A percentile compares a stretch with the other conserved stretches of the same genome.
These are phyloP conservation scores for Tupiocoris notatus DNA, from an alignment of 2,888 invertebrate species.

Conservation along the genomic window DNA sequence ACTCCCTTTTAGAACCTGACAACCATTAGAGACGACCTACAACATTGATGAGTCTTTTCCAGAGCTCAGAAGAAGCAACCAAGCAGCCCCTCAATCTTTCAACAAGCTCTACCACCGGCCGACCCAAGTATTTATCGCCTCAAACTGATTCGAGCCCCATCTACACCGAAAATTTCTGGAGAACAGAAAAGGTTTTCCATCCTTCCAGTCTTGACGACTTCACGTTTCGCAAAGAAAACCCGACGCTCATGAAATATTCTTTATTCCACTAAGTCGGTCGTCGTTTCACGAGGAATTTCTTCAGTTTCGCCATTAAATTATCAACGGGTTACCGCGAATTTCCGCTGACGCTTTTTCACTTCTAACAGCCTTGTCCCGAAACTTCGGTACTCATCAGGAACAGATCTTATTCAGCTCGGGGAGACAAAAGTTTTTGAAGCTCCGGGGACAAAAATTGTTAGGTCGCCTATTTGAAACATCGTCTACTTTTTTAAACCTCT, in stretches of 20 bases:
- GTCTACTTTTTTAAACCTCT: no score
- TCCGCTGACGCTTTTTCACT: no score
- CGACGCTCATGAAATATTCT: not conserved
- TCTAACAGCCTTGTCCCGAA: no score
- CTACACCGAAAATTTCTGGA: no score
- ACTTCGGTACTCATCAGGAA: no score
- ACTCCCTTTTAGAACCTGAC: constrained; percentile 27
- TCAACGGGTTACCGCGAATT: not conserved
- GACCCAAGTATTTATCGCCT: not conserved
- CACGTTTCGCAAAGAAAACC: not conserved
- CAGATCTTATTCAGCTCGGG: no score
- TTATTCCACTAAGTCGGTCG: not conserved
- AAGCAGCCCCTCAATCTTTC: not conserved
- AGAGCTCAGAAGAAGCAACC: not conserved
- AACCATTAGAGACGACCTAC: constrained; percentile 40
- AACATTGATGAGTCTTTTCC: constrained; percentile 43
- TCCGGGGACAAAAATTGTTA: no score
- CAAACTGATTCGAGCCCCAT: not conserved
- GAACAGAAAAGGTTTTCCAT: not conserved
- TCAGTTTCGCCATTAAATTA: not conserved
- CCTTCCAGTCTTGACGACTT: not conserved
- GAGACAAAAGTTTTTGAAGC: no score
- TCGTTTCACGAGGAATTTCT: not conserved
- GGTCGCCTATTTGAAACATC: no score
- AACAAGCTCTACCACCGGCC: not conserved